Evolutionary conservation across 2,888 invertebrate genomes (phyloP), one percentile per base, ranked within the genome.

Genomic region (Hartigia nigra): DNA sequence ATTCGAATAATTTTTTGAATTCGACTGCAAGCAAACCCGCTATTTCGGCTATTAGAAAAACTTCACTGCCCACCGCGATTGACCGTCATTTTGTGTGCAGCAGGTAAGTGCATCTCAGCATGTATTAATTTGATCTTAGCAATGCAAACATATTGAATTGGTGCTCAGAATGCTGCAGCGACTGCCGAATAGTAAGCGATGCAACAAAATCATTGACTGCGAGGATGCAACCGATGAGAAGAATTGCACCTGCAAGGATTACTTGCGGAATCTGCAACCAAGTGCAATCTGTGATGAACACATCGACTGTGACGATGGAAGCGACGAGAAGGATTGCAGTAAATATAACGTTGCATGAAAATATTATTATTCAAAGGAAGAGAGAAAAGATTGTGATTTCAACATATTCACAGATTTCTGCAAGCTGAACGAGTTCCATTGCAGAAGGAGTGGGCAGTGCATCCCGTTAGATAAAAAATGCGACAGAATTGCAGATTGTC

Each of bases 181-280:
- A 12, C 93, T 97, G 79, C 92, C 95, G 0, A 90, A 92, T 35
- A 84, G 89, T 3, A 92, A 94, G 83, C 93, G 94, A 37, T 97
- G 97, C 89, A 93, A 97, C 87, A 94, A 93, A 74, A 92, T 93
- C 79, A 91, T 94, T 31, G 96, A 97, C 87, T 97, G 97, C 89
- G 96, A 97, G 91, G 97, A 97, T 92, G 96, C 95, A 5, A 95
- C 95, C 0, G 97, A 97, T 90, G 97, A 97, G 91, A 89, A 93
- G 9, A 92, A 93, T 80, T 97, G 97, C 88, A 93, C 93, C 0
- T 97, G 97, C 88, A 92, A 92, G n/a, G 96, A 96, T 87, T 95
- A 94, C 86, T 91, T 97, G 74, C 90, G 90, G 78, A 92, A 92
- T 31, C 87, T 91, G 1, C 86, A 93, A 81, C 92, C 94, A 14